A percentile compares a stretch with the other conserved stretches of the same genome.
Evolutionary conservation across 2,888 invertebrate genomes (phyloP).

Genomic region (Drosophila kambysellisi): DNA sequence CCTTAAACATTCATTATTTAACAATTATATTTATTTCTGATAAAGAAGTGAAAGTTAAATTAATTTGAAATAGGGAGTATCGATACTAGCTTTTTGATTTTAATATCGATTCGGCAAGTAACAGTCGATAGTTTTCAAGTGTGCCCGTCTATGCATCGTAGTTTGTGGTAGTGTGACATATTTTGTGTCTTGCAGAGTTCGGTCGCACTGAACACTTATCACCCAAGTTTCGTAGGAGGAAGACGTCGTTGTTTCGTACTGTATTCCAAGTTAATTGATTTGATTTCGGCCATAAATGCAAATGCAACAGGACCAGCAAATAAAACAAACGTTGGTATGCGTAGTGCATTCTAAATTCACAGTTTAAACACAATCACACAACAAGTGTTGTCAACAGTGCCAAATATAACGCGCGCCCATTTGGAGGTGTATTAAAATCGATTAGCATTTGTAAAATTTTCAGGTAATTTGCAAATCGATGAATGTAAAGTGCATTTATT

Average conservation of each 20-base stretch:
- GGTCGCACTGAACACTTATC: slow-evolving; percentile 39
- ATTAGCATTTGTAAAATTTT: slow-evolving; percentile 40
- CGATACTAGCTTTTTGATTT: not conserved
- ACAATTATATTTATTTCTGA: not conserved
- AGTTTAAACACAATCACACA: not conserved
- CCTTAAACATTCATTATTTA: not conserved
- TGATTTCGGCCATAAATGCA: slow-evolving; percentile 61
- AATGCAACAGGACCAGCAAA: slow-evolving; percentile 51
- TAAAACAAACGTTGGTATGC: slow-evolving; percentile 20
- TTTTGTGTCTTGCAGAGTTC: not conserved
- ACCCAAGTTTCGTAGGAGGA: slow-evolving; percentile 18
- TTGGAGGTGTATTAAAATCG: slow-evolving; percentile 48
- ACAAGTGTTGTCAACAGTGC: slow-evolving; percentile 5
- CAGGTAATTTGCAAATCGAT: slow-evolving; percentile 49
- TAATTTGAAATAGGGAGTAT: not conserved
- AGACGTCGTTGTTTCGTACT: slow-evolving; percentile 23
- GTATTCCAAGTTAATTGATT: slow-evolving; percentile 14
- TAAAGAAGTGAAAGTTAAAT: not conserved
- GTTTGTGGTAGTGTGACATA: not conserved
- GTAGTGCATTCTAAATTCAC: slow-evolving; percentile 53
- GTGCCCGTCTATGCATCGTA: not conserved
- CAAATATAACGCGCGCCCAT: slow-evolving; percentile 22
- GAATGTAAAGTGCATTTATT: slow-evolving; percentile 53
- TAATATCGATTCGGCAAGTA: not conserved
- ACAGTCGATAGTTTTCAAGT: slow-evolving; percentile 1